Base-by-base conservation (phyloP, 2,888 invertebrate species). In the Dolichopus griseipennis region DNA sequence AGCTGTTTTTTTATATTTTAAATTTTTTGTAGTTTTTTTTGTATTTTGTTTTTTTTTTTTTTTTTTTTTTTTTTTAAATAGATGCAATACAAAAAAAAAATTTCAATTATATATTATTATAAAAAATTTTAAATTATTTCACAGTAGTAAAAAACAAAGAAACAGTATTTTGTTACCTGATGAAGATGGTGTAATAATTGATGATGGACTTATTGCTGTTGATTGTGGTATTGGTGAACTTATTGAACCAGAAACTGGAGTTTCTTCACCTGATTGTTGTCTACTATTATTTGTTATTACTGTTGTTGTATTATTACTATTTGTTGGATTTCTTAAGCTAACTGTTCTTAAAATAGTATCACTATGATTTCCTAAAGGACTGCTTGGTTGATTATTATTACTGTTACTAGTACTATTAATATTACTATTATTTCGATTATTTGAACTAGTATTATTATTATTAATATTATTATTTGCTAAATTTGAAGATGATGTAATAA, bases 241-340 rank as follows among this genome's bases (percentile, higher is more conserved):
- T 73, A 37, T n/a, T 4, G 64, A 64, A 37, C 73, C 73, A 70
- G 77, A 76, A 33, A 78, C 77, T 68, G 80, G 80, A 67, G 76
- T 77, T 41, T 52, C 52, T 52, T 52, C 52, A 64, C 71, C 68
- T 41, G 68, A 61, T 34, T 70, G 69, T 66, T 69, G 70, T 68
- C 66, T 71, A 66, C 71, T 72, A 65, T 69, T 69, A 65, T 68
- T 69, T 37, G 34, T 83, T 83, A 4, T 84, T 64, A 9, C 34
- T 34, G 64, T 15, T 63, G 63, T 63, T 63, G 63, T 27, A 21
- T 61, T 61, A 5, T 61, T 18, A 22, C 15, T 63, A 63, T 18
- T 52, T 52, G 52, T 18, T 18, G 52, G 2, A 52, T 52, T 52
- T 52, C 52, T 52, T 52, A 52, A 52, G 6, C 52, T 52, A 52